phyloP scores from a whole-genome alignment of 2,113 vertebrate genomes.

The Corythornis vintsioides region DNA sequence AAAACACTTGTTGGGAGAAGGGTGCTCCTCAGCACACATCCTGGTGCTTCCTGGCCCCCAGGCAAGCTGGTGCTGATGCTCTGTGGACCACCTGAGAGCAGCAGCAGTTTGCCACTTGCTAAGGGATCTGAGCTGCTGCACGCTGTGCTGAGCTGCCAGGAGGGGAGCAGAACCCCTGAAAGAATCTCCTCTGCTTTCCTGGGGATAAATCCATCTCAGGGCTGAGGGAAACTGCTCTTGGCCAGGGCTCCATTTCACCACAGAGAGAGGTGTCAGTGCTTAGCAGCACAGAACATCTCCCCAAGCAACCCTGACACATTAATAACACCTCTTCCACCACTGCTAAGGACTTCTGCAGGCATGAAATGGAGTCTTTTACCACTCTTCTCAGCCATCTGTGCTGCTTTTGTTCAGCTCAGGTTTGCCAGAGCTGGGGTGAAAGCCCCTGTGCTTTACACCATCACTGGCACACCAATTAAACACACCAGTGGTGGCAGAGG shows the following conservation, averaged over 20 bases:
- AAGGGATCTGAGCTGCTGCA: background rate
- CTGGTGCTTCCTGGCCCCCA: background rate
- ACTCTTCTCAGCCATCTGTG: conserved; percentile 67
- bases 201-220: conserved; percentile 54
- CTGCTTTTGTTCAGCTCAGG: conserved; percentile 32
- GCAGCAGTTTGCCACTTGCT: background rate
- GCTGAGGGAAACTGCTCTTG: conserved; percentile 62
- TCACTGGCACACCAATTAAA: conserved; percentile 21
- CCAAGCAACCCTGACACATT: conserved; percentile 48
- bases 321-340: conserved; percentile 55
- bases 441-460: conserved; percentile 26
- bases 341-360: conserved; percentile 68
- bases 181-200: conserved; percentile 23
- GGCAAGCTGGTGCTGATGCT: background rate
- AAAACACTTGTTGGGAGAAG: background rate
- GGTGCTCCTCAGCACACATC: background rate
- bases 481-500: background rate
- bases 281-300: conserved; percentile 36
- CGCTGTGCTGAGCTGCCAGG: background rate
- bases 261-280: conserved; percentile 55
- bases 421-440: conserved; percentile 50
- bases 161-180: background rate
- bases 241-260: conserved; percentile 31
- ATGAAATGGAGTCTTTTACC: conserved; percentile 65
- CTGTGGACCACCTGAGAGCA: background rate